Base-by-base conservation (phyloP, 2,113 vertebrate genomes). In the Pseudopodoces humilis region DNA sequence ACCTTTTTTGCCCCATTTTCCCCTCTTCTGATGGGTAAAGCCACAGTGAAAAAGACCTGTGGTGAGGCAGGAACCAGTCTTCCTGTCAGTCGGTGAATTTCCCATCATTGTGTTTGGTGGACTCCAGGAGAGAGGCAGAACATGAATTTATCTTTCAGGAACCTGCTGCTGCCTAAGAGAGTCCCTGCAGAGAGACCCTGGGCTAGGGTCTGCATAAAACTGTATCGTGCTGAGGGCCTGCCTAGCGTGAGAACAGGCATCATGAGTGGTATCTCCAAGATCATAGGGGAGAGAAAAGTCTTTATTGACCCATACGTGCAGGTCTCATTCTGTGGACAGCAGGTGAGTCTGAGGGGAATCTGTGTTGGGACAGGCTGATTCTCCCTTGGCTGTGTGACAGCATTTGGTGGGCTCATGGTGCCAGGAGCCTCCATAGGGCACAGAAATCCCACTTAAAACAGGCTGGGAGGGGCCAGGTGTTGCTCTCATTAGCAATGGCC, bases 281-380 rank as follows among this genome's bases (percentile, higher is more conserved):
- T 99, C 93, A 97, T 99, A 52, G 96, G 97, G 7, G 98, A 99
- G 56, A 98, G 98, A 83, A 98, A 97, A 10, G 97, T 99, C 68
- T 99, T 99, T 81, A 97, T 99, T 3, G 98, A 99, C 83, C 98
- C 99, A 2, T 99, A 99, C 0, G 98, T 99, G 43, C 97, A 98
- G 55, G 98, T 99, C 83, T 98, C 97, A 6, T 99, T 99, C 65
- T 98, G 98, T 41, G 99, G 99, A 43, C 99, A 99, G 81, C 98
- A 99, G 99, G 99, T 99, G 88, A 91, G 96, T 84, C 41, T 95
- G 33, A 5, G 11, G 24, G 20, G 25, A 21, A 12, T 28, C 37
- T 77, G 44, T 1, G 1, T 43, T 47, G 62, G 37, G 43, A 67
- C 20, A 21, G n/a, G 28, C n/a, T 35, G 37, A 15, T 53, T 67